Conservation (phyloP, 1,140 invertebrate species). For the Scaptomyza pallida region DNA sequence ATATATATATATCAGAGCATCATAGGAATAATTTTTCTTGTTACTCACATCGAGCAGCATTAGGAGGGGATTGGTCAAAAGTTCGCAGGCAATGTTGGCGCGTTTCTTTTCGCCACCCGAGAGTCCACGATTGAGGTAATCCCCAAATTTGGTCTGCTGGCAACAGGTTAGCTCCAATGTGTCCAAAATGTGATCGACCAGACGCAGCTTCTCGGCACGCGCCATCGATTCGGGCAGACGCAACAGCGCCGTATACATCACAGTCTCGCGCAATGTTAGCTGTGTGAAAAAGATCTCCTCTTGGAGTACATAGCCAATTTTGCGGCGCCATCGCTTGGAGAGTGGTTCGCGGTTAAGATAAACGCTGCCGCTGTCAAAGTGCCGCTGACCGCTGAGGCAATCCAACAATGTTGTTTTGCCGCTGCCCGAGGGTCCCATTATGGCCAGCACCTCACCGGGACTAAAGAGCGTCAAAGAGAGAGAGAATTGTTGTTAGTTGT, state of each 20-base stretch:
- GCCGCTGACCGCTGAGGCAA: constrained; percentile 89
- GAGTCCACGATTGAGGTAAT: constrained; percentile 90
- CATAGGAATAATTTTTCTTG: no score
- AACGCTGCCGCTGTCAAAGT: constrained; percentile 89
- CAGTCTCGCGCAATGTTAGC: constrained; percentile 91
- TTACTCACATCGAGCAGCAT: constrained; percentile 93
- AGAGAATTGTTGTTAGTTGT: constrained; percentile 35
- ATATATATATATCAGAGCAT: not conserved
- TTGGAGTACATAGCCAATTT: constrained; percentile 93
- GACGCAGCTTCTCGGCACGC: constrained; percentile 90
- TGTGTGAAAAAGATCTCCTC: constrained; percentile 94
- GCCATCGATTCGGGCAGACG: constrained; percentile 91
- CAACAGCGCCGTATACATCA: constrained; percentile 90
- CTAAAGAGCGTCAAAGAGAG: constrained; percentile 27
- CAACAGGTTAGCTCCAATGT: constrained; percentile 90
- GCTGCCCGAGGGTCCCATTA: constrained; percentile 92
- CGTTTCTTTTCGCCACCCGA: constrained; percentile 95
- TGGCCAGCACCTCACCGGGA: constrained; percentile 91
- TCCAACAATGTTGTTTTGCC: constrained; percentile 94
- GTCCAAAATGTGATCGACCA: constrained; percentile 92
- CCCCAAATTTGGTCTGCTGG: constrained; percentile 93
- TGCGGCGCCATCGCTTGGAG: constrained; percentile 90
- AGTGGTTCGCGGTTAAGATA: constrained; percentile 90
- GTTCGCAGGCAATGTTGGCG: constrained; percentile 94
- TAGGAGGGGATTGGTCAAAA: constrained; percentile 92